Evolutionary conservation across 1,140 invertebrate species (phyloP), one percentile per base, ranked within the genome.

Genomic region (Diachasma alloeum): DNA sequence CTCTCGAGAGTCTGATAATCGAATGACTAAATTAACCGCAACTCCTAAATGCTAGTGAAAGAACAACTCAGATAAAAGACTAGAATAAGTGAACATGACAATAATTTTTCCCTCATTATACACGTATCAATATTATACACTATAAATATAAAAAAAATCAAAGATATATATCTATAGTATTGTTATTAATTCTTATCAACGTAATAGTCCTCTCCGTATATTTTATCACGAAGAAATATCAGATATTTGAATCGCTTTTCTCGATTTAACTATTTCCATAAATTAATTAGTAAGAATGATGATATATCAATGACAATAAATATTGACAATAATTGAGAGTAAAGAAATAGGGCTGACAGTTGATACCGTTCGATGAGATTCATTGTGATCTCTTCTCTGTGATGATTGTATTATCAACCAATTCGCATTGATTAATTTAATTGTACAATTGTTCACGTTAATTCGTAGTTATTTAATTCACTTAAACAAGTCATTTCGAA

Each of bases 51-150:
- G 53, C 17, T 22, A 59, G 24, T 19, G 53, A 42, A 11, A 31
- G 31, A 31, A 31, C 31, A 31, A 42, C 39, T 42, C 4, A 53
- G 13, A 48, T 8, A 17, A 53, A 17, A n/a, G 15, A n/a, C 48
- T 53, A 53, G 48, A 53, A 17, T 31, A 63, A 39, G 66, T 68
- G 66, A 22, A 15, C 22, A 66, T 59, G 66, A 68, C 66, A 68
- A 68, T 68, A 68, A 68, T 68, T 68, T 37, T 68, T 53, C 48
- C 48, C 66, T 37, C 66, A 68, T 37, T 68, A 68, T 17, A 66
- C 22, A 66, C 59, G 31, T 31, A 31, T 31, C 31, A 31, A 22
- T 56, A 56, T 56, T 22, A 56, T 22, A 56, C 19, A 26, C 10
- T 1, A 26, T 66, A 66, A 31, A 31, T 31, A 31, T 31, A 36